Evolutionary conservation across 2,113 vertebrate genomes (phyloP), one percentile per base, ranked within the genome.

Genomic region (Mirounga angustirostris): DNA sequence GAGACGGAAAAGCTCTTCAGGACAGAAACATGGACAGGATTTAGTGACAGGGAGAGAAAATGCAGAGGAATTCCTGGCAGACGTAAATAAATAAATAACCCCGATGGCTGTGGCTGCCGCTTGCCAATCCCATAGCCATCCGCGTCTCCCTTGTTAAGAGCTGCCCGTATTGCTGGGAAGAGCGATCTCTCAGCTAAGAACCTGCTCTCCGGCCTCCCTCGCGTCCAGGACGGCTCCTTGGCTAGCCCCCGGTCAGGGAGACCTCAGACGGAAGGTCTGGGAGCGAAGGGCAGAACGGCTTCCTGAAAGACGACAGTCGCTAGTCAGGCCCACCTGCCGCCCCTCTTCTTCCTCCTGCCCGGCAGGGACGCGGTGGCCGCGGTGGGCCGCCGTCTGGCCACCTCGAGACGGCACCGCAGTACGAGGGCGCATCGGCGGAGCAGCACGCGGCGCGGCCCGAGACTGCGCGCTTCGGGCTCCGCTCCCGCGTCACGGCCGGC

Each of bases 61-160:
- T 0, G 0, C 2, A 40, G 74, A 82, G 33, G 92, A 15, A 9
- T 9, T 61, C 28, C 40, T 52, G 33, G 33, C 40, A 26, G 36
- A 46, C 43, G 7, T 46, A 46, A 11, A 22, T 4, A 24, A 59
- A 59, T 9, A 2, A 30, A 16, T 1, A 22, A 15, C 5, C 7
- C 30, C 76, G 0, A 24, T 1, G 33, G n/a, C 19, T 10, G 52
- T 4, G 46, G 43, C 9, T 8, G 26, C 8, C 19, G 0, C 8
- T 3, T 15, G 8, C 4, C 6, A 7, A 5, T 6, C 54, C 33
- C 0, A 0, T 4, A 61, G 28, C 5, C 19, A 4, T 12, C 33
- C 4, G 3, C 6, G 40, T 50, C 33, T 5, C 16, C 52, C 40
- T 52, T 9, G 8, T 11, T 22, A 59, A 30, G 18, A 5, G 0